Evolutionary conservation across 2,888 invertebrate genomes (phyloP).

Genomic region (Drosophila kanekoi): DNA sequence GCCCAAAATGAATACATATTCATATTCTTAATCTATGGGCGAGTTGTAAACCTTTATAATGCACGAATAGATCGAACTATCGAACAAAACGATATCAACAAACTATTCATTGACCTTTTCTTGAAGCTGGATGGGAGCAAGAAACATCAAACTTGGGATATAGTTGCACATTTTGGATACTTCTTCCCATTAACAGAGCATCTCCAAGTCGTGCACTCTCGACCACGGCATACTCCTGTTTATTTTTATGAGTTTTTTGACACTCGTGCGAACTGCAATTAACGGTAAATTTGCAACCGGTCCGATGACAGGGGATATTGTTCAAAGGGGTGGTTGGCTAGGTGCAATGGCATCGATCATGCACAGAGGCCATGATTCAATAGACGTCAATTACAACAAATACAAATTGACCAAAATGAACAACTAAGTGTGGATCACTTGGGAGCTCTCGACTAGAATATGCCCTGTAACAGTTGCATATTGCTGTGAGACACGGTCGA

Average conservation of each 20-base stretch:
- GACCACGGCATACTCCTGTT: neutral
- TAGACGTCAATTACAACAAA: slow-evolving; percentile 17
- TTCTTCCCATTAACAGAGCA: too few relatives aligned
- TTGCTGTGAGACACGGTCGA: neutral
- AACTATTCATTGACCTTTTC: too few relatives aligned
- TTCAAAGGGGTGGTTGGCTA: neutral
- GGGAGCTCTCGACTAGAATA: neutral
- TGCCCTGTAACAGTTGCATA: neutral
- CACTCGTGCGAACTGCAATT: slow-evolving; percentile 59
- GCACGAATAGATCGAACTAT: too few relatives aligned
- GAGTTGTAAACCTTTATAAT: too few relatives aligned
- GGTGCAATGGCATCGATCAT: slow-evolving; percentile 35
- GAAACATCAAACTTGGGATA: too few relatives aligned
- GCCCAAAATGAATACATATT: too few relatives aligned
- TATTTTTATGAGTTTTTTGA: slow-evolving; percentile 61
- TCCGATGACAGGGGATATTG: slow-evolving; percentile 1
- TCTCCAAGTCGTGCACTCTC: too few relatives aligned
- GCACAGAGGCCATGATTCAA: slow-evolving; percentile 26
- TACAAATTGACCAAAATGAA: slow-evolving; percentile 18
- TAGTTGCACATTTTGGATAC: too few relatives aligned
- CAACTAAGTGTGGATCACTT: neutral
- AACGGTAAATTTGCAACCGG: slow-evolving; percentile 59
- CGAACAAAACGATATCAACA: too few relatives aligned
- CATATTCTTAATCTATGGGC: too few relatives aligned
- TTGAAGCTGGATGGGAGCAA: too few relatives aligned